Percentiles rank a stretch among this genome's conserved stretches.
These are phyloP conservation scores for Drosophila sulfurigaster DNA, from an alignment of 1,140 invertebrate genomes.

Conservation along the genomic window DNA sequence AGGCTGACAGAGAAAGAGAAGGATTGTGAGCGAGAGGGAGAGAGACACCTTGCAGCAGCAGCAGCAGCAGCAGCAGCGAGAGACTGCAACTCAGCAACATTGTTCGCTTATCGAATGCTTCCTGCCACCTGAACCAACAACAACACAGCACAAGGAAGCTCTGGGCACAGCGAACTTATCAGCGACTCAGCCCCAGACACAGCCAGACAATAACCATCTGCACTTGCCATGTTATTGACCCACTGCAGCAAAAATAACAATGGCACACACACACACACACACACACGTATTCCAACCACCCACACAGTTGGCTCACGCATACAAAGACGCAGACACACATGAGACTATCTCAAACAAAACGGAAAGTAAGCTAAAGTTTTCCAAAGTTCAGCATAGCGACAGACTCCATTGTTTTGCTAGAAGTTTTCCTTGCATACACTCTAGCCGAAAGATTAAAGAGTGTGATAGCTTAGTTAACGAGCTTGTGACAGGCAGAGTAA, in stretches of 20 bases:
- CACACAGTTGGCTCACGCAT: neutral
- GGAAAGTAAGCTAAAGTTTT: conserved; percentile 53
- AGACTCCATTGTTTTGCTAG: conserved; percentile 10
- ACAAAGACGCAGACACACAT: conserved; percentile 5
- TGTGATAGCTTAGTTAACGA: neutral
- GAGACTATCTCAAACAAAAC: conserved; percentile 46
- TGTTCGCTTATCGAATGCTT: conserved; percentile 64
- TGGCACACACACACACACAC: conserved; percentile 10
- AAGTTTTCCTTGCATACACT: neutral
- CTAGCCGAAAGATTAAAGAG: neutral
- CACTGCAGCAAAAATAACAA: conserved; percentile 53
- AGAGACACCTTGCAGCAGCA: conserved; percentile 17
- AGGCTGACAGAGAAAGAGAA: conserved; percentile 14
- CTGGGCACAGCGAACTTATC: conserved; percentile 39
- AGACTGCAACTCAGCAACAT: neutral
- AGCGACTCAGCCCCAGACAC: conserved; percentile 22
- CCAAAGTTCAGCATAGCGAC: conserved; percentile 29
- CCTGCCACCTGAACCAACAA: conserved; percentile 12
- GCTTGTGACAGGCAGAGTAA: no score
- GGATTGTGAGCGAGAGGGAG: neutral
- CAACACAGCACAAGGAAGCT: neutral
- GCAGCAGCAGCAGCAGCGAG: neutral
- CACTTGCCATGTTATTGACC: conserved; percentile 82
- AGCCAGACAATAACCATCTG: conserved; percentile 41
- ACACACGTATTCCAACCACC: conserved; percentile 16